Percentiles rank a stretch among this genome's conserved stretches.
phyloP scores from a whole-genome alignment of 2,797 vertebrate species.

The Phataginus tetradactyla region DNA sequence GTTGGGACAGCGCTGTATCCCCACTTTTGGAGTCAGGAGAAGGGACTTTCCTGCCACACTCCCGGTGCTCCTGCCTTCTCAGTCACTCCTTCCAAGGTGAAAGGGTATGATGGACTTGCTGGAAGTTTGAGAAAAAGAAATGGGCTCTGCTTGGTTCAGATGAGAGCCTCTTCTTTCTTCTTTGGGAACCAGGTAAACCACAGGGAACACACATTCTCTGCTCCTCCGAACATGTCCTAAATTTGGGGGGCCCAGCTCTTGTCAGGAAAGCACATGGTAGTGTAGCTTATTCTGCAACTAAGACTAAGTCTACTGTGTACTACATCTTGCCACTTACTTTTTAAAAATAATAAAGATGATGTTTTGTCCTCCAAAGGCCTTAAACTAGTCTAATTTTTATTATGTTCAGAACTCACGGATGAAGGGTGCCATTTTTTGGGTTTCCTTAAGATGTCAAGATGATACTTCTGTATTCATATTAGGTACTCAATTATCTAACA shows the following conservation, averaged over 20 bases:
- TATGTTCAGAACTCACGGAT: not conserved
- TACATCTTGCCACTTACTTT: too few species aligned
- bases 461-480: conserved; percentile 41
- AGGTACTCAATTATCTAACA: not conserved
- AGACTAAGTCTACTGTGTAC: too few species aligned
- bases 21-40: not conserved
- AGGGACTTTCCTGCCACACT: not conserved
- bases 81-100: not conserved
- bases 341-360: not conserved
- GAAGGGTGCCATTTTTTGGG: not conserved
- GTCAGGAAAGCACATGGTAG: not conserved
- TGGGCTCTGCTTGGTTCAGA: not conserved
- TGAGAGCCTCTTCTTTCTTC: not conserved
- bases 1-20: too few species aligned
- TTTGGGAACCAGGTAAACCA: too few species aligned
- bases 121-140: not conserved
- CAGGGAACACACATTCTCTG: not conserved
- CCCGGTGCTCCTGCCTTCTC: not conserved
- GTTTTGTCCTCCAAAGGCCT: not conserved
- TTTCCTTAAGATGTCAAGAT: conserved; percentile 26
- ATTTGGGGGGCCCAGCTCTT: not conserved
- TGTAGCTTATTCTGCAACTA: not conserved
- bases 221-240: too few species aligned
- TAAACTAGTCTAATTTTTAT: not conserved
- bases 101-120: too few species aligned